phyloP scores from a whole-genome alignment of 2,888 invertebrate species.

The Dynastes grantii region DNA sequence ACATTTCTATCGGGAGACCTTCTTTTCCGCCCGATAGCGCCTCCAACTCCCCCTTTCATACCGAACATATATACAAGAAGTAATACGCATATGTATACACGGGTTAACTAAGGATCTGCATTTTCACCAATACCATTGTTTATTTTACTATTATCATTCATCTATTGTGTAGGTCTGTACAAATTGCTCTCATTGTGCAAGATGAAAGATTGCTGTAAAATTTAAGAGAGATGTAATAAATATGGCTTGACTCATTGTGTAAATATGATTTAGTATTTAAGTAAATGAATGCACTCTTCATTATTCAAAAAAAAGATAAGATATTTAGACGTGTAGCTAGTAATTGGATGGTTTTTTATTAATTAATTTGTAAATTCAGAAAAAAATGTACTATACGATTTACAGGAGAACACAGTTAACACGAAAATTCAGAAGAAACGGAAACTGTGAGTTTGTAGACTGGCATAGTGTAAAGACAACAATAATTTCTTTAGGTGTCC shows the following conservation, averaged over 20 bases:
- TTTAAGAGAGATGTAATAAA: slow-evolving; percentile 14
- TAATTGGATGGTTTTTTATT: too few relatives aligned
- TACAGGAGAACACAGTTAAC: too few relatives aligned
- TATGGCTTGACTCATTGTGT: neutral
- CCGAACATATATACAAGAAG: slow-evolving; percentile 29
- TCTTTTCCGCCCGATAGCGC: slow-evolving; percentile 33
- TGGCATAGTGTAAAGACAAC: too few relatives aligned
- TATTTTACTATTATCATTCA: slow-evolving; percentile 51
- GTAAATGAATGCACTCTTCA: neutral
- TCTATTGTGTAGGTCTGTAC: slow-evolving; percentile 44
- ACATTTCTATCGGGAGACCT: slow-evolving; percentile 48
- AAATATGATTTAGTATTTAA: neutral
- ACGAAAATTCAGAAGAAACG: too few relatives aligned
- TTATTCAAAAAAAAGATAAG: too few relatives aligned
- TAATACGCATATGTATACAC: slow-evolving; percentile 37
- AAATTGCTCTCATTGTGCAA: slow-evolving; percentile 36
- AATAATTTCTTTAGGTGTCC: too few relatives aligned
- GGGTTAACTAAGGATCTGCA: slow-evolving; percentile 31
- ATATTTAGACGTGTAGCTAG: too few relatives aligned
- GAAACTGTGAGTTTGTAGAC: too few relatives aligned
- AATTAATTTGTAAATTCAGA: too few relatives aligned
- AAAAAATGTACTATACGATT: too few relatives aligned
- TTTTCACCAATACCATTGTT: slow-evolving; percentile 49
- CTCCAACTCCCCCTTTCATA: slow-evolving; percentile 27
- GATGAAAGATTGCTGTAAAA: slow-evolving; percentile 38